A percentile compares a stretch with the other conserved stretches of the same genome.
phyloP scores from a whole-genome alignment of 1,140 invertebrate genomes.

The Drosophila rufa region DNA sequence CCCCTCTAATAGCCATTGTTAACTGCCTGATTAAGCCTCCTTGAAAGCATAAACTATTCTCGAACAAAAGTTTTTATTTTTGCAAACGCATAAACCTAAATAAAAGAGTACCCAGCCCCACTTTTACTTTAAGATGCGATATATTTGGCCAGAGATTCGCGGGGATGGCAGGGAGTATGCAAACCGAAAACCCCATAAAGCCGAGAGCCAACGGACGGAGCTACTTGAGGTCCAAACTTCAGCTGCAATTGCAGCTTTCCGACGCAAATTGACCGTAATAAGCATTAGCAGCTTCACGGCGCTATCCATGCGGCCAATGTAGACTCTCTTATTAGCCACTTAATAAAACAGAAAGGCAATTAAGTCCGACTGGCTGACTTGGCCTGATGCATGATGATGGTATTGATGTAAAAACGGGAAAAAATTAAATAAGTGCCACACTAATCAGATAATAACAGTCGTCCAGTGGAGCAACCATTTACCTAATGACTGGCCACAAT shows the following conservation, averaged over 20 bases:
- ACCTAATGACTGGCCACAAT: slow-evolving; percentile 9
- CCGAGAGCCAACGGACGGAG: slow-evolving; percentile 39
- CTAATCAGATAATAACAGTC: slow-evolving; percentile 44
- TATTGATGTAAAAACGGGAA: slow-evolving; percentile 30
- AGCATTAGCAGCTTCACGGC: slow-evolving; percentile 49
- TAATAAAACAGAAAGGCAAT: slow-evolving; percentile 55
- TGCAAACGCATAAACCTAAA: slow-evolving; percentile 49
- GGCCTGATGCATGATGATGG: slow-evolving; percentile 11
- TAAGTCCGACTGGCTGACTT: slow-evolving; percentile 9
- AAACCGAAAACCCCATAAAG: slow-evolving; percentile 29
- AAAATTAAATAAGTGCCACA: slow-evolving; percentile 41
- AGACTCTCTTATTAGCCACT: slow-evolving; percentile 56
- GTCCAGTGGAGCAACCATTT: slow-evolving; percentile 14
- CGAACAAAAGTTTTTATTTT: slow-evolving; percentile 45
- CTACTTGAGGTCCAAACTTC: slow-evolving; percentile 22
- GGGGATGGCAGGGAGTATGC: slow-evolving; percentile 17
- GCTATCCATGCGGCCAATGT: slow-evolving; percentile 15
- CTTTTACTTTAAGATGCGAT: slow-evolving; percentile 56
- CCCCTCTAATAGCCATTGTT: not conserved
- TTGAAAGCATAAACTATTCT: slow-evolving; percentile 36
- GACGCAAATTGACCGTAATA: slow-evolving; percentile 57
- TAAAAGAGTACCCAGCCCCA: slow-evolving; percentile 20
- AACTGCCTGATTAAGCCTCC: slow-evolving; percentile 13
- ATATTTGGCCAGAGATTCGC: slow-evolving; percentile 13
- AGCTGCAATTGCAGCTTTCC: slow-evolving; percentile 29